Base-by-base conservation (phyloP, 2,113 vertebrate species). In the Erinaceus europaeus region DNA sequence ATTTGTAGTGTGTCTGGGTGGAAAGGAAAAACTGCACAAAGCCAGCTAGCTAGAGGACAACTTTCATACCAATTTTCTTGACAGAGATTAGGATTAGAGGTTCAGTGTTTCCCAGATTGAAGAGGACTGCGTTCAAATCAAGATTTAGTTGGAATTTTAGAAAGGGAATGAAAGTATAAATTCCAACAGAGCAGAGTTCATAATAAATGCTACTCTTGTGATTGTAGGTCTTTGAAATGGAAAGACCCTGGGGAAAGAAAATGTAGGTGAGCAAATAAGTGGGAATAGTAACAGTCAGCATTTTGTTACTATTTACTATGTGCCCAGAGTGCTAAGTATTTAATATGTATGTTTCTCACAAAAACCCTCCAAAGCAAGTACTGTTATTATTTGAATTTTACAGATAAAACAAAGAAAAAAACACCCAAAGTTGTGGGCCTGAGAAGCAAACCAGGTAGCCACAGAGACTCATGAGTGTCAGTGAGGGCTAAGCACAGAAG, bases 381-480 rank as follows among this genome's bases (percentile, higher is more conserved):
- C 25, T 57, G 3, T 25, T 85, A 73, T 78, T 68, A 38, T 78
- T 91, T 86, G 72, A 20, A 62, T 75, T 71, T 88, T 82, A 72
- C 25, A 82, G n/a, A 61, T 53, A 44, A 80, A 32, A 46, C 55
- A 57, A 67, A 71, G 57, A 76, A 73, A 78, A 38, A 82, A 40
- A 29, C 52, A 13, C 4, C 50, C 38, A 50, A 86, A 53, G 75
- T 61, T 78, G 55, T 40, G 23, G 42, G 40, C 65, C 62, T 65
- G n/a, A 88, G 93, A 78, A 59, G 73, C 62, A 59, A 85, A 59
- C 40, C 36, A 40, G 23, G 12, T 17, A 36, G 9, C 84, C 44
- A 32, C 27, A 71, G 74, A 75, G 44, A 25, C 6, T 9, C 15
- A 3, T 14, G 12, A 40, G 5, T 73, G 10, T 2, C 34, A 46